Conservation (phyloP, 2,888 invertebrate species). For the Norana najaformis region DNA sequence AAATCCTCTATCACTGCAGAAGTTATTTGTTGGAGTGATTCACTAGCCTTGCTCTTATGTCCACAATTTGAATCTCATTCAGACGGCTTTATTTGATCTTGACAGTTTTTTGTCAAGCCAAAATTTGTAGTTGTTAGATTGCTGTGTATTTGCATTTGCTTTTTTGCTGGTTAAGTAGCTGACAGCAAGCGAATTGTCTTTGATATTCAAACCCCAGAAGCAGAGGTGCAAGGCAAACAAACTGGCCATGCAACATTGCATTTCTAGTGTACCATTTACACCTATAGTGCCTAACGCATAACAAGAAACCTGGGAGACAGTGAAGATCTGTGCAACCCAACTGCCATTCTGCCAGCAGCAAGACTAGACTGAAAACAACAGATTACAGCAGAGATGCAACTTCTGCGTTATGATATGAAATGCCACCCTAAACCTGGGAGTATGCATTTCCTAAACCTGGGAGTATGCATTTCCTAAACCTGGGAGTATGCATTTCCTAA, state of each 20-base stretch:
- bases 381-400: no score
- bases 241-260: no score
- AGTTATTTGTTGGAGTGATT: not conserved
- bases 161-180: not conserved
- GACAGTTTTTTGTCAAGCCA: not conserved
- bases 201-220: not conserved
- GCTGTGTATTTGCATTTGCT: not conserved
- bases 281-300: not conserved
- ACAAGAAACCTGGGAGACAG: no score
- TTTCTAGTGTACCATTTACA: not conserved
- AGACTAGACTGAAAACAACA: no score
- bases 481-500: no score
- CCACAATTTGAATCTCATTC: not conserved
- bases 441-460: no score
- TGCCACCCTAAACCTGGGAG: no score
- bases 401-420: no score
- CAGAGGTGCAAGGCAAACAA: no score
- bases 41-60: not conserved
- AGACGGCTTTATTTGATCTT: not conserved
- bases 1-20: not conserved
- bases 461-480: no score
- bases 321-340: no score
- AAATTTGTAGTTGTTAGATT: not conserved
- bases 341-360: no score
- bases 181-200: not conserved